Conservation (phyloP, 2,113 vertebrate species). For the Charadrius vociferus region DNA sequence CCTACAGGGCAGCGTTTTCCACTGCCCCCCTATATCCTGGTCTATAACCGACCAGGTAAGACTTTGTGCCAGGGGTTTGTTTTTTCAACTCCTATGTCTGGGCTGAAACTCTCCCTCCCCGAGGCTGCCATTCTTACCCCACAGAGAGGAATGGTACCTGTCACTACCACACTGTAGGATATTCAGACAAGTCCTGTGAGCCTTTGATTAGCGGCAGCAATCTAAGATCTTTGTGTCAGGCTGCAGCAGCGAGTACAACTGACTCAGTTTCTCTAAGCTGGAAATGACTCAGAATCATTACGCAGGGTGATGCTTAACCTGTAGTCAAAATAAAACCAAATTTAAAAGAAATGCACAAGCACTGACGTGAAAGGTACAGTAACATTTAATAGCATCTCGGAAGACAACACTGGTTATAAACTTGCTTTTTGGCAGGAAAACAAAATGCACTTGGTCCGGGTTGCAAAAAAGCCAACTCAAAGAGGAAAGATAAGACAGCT, state of each 20-base stretch:
- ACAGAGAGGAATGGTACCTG: neutral
- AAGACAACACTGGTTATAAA: slow-evolving; percentile 65
- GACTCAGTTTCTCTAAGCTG: neutral
- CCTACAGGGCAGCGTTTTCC: neutral
- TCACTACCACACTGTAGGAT: neutral
- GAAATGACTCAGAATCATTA: neutral
- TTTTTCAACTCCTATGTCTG: neutral
- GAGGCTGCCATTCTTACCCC: neutral
- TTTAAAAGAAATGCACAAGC: neutral
- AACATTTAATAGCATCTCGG: slow-evolving; percentile 72
- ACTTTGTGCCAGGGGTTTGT: neutral
- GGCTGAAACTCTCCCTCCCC: neutral
- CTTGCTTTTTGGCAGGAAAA: slow-evolving; percentile 69
- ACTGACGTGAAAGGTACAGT: neutral
- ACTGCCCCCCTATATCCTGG: neutral
- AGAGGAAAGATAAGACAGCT: neutral
- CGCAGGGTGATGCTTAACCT: neutral
- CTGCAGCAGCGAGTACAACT: neutral
- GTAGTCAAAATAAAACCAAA: neutral
- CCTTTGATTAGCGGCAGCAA: neutral
- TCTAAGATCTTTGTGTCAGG: slow-evolving; percentile 1
- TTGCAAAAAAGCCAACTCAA: slow-evolving; percentile 44
- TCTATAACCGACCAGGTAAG: neutral
- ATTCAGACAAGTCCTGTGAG: neutral
- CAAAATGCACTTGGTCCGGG: slow-evolving; percentile 68